Evolutionary conservation across 1,140 invertebrate genomes (phyloP).

Genomic region (Tribolium madens): DNA sequence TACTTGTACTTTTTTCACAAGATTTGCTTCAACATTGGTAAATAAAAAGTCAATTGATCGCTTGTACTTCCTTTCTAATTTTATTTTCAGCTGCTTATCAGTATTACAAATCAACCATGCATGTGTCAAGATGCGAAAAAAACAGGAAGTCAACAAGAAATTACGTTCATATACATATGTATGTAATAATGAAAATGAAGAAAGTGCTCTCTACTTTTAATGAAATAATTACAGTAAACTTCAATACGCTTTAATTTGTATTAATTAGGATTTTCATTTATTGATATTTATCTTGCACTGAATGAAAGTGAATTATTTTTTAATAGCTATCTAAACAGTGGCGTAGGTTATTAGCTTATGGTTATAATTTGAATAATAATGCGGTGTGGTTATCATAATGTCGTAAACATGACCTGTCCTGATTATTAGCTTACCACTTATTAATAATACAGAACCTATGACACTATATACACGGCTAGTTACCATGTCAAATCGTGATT

Average conservation of each 20-base stretch:
- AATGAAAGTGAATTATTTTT: slow-evolving; percentile 1
- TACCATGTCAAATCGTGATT: background rate
- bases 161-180: background rate
- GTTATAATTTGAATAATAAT: background rate
- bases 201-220: slow-evolving; percentile 10
- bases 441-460: slow-evolving; percentile 1
- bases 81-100: background rate
- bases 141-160: slow-evolving; percentile 1
- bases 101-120: background rate
- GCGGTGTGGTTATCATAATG: background rate
- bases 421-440: background rate
- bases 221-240: background rate
- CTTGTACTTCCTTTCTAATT: slow-evolving; percentile 1
- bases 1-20: too few relatives aligned
- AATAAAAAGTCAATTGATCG: background rate
- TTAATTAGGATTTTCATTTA: background rate
- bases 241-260: background rate
- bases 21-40: too few relatives aligned
- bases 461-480: slow-evolving; percentile 10
- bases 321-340: background rate
- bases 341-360: background rate
- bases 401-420: background rate
- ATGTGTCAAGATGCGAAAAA: background rate
- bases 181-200: slow-evolving; percentile 2
- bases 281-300: background rate